Percentiles rank a stretch among this genome's conserved stretches.
phyloP scores from a whole-genome alignment of 2,113 vertebrate genomes.

The Siniperca knerii region DNA sequence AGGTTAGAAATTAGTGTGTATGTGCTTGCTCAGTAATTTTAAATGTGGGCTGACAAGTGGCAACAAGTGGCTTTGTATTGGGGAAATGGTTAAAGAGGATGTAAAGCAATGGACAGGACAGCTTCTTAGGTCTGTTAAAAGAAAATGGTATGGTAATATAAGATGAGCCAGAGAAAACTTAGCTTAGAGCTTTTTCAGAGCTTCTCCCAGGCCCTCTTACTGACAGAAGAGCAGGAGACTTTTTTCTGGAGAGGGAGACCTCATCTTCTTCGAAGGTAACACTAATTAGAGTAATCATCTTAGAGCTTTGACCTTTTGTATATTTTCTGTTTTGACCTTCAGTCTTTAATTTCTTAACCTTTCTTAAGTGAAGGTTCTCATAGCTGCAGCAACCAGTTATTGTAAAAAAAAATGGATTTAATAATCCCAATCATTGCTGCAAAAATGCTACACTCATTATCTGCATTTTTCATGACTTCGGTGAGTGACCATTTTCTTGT shows the following conservation, averaged over 20 bases:
- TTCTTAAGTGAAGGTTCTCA: constrained; percentile 27
- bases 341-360: constrained; percentile 37
- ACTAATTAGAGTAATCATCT: constrained; percentile 66
- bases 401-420: constrained; percentile 35
- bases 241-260: constrained; percentile 37
- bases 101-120: not conserved
- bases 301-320: constrained; percentile 62
- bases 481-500: constrained; percentile 32
- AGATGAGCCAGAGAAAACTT: not conserved
- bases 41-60: constrained; percentile 22
- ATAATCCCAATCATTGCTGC: constrained; percentile 39
- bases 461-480: constrained; percentile 35
- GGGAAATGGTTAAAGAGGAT: constrained; percentile 1
- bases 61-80: not conserved
- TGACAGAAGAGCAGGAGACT: constrained; percentile 23
- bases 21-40: not conserved
- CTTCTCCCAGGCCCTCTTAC: not conserved
- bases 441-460: constrained; percentile 44
- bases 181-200: not conserved
- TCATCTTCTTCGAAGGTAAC: constrained; percentile 43
- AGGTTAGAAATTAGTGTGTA: constrained; percentile 5
- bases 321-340: constrained; percentile 50
- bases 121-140: not conserved
- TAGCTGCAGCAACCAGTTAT: constrained; percentile 32
- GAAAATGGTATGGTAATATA: not conserved